Evolutionary conservation across 2,888 invertebrate genomes (phyloP).

Genomic region (Meghimatium bilineatum): DNA sequence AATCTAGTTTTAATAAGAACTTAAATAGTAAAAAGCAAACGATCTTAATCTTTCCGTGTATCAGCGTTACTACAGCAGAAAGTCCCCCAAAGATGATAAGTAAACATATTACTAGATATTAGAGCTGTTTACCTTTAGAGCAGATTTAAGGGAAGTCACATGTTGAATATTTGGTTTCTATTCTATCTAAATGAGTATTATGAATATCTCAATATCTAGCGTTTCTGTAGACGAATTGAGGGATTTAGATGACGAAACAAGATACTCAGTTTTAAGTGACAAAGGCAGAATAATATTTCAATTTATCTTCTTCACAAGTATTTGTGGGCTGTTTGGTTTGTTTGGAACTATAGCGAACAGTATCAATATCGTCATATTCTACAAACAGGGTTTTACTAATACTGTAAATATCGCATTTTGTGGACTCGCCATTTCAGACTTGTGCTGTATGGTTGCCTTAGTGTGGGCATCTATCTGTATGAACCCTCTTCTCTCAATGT

Average conservation of each 20-base stretch:
- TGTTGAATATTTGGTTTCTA: no score
- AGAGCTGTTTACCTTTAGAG: no score
- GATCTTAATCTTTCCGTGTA: no score
- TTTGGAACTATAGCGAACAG: not conserved
- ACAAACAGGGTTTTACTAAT: slow-evolving; percentile 9
- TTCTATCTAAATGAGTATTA: no score
- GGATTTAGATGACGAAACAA: not conserved
- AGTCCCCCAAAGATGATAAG: no score
- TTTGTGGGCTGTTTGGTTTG: not conserved
- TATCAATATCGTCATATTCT: not conserved
- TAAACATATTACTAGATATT: no score
- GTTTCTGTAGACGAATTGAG: not conserved
- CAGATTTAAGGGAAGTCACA: no score
- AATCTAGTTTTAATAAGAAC: no score
- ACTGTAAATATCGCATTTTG: slow-evolving; percentile 12
- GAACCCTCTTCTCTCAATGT: not conserved
- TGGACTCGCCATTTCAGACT: not conserved
- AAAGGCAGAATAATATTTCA: not conserved
- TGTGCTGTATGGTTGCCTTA: not conserved
- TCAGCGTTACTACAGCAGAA: no score
- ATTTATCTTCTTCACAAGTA: not conserved
- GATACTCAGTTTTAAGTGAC: not conserved
- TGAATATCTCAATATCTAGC: no score
- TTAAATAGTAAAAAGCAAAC: no score
- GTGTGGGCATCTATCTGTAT: not conserved